These are phyloP conservation scores for Erinaceus europaeus DNA, from an alignment of 2,113 vertebrate species.

Conservation along the genomic window DNA sequence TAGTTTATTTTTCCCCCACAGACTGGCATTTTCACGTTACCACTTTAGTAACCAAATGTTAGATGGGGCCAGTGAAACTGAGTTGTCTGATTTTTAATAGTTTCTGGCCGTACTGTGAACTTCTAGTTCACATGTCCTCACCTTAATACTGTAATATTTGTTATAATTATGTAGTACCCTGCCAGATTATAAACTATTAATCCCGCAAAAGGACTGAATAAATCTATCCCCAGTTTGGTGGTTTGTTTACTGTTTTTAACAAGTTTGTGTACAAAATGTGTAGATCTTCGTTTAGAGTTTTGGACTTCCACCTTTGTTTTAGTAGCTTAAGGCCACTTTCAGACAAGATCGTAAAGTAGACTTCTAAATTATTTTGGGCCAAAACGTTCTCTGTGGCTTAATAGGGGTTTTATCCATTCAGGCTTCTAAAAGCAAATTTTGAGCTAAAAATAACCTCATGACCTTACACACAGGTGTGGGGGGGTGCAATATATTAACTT, in stretches of 20 bases:
- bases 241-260: neutral
- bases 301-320: neutral
- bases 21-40: neutral
- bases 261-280: accelerated
- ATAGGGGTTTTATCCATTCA: neutral
- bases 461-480: no score
- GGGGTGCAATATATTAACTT: no score
- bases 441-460: no score
- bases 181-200: accelerated
- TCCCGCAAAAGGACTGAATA: no score
- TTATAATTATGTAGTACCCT: neutral
- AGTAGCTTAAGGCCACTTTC: neutral
- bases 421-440: neutral
- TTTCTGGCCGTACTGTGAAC: no score
- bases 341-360: neutral
- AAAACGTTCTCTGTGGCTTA: no score
- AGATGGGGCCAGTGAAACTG: neutral
- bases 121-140: no score
- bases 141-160: neutral
- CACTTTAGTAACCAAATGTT: neutral
- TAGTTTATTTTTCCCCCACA: neutral
- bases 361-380: neutral
- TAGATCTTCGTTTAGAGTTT: neutral
- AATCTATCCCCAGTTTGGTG: neutral
- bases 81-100: no score